These are phyloP conservation scores for Characodon lateralis DNA, from an alignment of 2,797 vertebrate species.

Conservation along the genomic window DNA sequence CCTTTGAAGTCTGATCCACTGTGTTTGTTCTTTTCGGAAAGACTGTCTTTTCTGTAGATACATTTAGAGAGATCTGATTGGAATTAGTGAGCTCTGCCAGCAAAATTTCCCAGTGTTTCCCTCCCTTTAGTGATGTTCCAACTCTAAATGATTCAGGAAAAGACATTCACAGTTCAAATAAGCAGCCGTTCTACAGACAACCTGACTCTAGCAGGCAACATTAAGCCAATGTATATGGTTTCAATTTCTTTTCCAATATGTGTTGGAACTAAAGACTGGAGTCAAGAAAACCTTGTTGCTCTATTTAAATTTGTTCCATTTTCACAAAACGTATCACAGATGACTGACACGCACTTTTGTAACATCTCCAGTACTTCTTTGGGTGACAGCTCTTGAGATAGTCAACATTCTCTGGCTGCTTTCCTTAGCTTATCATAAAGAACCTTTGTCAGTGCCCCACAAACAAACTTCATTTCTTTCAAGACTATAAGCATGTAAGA, in stretches of 20 bases:
- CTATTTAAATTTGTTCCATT: conserved; percentile 24
- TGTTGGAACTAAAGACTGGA: neutral
- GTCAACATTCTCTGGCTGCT: conserved; percentile 50
- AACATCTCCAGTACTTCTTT: conserved; percentile 35
- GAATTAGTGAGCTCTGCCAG: conserved; percentile 56
- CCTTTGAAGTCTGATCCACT: conserved; percentile 59
- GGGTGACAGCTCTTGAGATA: conserved; percentile 53
- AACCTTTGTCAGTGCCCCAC: conserved; percentile 33
- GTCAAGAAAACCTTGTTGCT: neutral
- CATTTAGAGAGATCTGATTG: conserved; percentile 51
- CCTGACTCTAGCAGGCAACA: conserved; percentile 19
- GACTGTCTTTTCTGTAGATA: conserved; percentile 52
- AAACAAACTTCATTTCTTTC: conserved; percentile 31
- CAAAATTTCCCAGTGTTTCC: conserved; percentile 49
- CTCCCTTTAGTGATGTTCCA: conserved; percentile 62
- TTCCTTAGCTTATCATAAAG: conserved; percentile 49
- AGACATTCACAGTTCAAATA: conserved; percentile 54
- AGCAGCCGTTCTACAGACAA: conserved; percentile 47
- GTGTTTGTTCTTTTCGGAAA: conserved; percentile 43
- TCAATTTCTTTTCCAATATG: neutral
- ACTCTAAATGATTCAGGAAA: conserved; percentile 69
- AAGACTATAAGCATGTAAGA: conserved; percentile 13
- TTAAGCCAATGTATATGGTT: conserved; percentile 31
- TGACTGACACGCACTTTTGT: conserved; percentile 26
- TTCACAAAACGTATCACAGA: conserved; percentile 28